Conservation (phyloP, 2,888 invertebrate species). For the Torymus auratus region DNA sequence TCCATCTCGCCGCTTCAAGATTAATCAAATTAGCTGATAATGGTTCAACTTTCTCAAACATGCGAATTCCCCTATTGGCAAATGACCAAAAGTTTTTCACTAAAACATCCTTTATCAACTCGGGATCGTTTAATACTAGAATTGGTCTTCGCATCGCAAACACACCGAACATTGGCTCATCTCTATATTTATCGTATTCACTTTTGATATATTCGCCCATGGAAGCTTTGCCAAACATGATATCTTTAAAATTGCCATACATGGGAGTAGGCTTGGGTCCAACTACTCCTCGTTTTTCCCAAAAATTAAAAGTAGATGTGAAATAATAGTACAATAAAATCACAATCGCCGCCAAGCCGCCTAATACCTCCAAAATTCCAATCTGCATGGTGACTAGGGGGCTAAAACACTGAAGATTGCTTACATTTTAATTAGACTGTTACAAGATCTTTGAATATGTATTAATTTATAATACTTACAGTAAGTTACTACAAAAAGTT, state of each 20-base stretch:
- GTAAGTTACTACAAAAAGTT: too few relatives aligned
- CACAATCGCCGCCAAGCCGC: conserved; percentile 46
- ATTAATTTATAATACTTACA: too few relatives aligned
- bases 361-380: conserved; percentile 58
- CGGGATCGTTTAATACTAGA: conserved; percentile 63
- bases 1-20: conserved; percentile 75
- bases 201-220: conserved; percentile 71
- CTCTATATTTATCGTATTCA: conserved; percentile 66
- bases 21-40: conserved; percentile 72
- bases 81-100: conserved; percentile 65
- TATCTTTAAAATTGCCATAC: conserved; percentile 75
- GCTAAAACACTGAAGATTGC: not conserved
- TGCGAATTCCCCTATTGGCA: conserved; percentile 61
- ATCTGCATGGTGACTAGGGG: conserved; percentile 45
- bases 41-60: conserved; percentile 67
- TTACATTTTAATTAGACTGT: too few relatives aligned
- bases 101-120: conserved; percentile 65
- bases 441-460: too few relatives aligned
- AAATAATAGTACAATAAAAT: conserved; percentile 68
- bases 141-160: conserved; percentile 61
- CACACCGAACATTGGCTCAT: conserved; percentile 63
- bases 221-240: conserved; percentile 68
- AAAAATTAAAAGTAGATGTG: conserved; percentile 74
- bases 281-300: conserved; percentile 74
- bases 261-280: conserved; percentile 73